Evolutionary conservation across 1,140 invertebrate genomes (phyloP).

Genomic region (Ectropis grisescens): DNA sequence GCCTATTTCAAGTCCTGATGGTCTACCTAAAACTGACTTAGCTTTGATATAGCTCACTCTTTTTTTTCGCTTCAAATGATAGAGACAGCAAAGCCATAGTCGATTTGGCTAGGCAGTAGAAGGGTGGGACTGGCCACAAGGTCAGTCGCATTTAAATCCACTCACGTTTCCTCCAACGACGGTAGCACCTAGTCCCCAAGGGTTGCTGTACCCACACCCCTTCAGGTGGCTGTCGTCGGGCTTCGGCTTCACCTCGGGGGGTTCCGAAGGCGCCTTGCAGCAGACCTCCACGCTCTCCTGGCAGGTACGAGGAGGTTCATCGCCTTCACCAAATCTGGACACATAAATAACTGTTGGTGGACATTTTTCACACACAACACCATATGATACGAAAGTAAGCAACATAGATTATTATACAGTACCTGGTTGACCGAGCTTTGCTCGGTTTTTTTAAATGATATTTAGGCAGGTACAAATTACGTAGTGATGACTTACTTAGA

Average conservation of each 20-base stretch:
- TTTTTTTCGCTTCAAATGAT: too few species aligned
- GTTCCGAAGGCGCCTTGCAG: slow-evolving; percentile 32
- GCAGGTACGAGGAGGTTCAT: slow-evolving; percentile 21
- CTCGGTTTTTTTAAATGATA: too few species aligned
- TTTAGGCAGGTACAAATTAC: too few species aligned
- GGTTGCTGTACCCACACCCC: slow-evolving; percentile 39
- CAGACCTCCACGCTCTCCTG: slow-evolving; percentile 55
- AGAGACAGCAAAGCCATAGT: too few species aligned
- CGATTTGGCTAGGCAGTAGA: too few species aligned
- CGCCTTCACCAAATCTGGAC: slow-evolving; percentile 50
- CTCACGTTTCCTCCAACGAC: slow-evolving; percentile 34
- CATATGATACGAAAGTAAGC: too few species aligned
- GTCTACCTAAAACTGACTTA: not conserved
- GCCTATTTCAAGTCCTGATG: not conserved
- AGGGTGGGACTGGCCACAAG: not conserved
- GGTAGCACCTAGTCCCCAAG: slow-evolving; percentile 32
- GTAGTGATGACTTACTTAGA: too few species aligned
- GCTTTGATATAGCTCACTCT: too few species aligned
- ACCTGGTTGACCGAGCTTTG: too few species aligned
- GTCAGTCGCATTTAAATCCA: slow-evolving; percentile 1
- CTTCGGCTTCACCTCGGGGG: slow-evolving; percentile 11
- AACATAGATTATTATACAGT: too few species aligned
- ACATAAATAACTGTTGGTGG: not conserved
- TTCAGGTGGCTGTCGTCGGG: slow-evolving; percentile 11
- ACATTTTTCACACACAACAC: too few species aligned